phyloP scores from a whole-genome alignment of 2,888 invertebrate species.

The Parnassius orleans region DNA sequence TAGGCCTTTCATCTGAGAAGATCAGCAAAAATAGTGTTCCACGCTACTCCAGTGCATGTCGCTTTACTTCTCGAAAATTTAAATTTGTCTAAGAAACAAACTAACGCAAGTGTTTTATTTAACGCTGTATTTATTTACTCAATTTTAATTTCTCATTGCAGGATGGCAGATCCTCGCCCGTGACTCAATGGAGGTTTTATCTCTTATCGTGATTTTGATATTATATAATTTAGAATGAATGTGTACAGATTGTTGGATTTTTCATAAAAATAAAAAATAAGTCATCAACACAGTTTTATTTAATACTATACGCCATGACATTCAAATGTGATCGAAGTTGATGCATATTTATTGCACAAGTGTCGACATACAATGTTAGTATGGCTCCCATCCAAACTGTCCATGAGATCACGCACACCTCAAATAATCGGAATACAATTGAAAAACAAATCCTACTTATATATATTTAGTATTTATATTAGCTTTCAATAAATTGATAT shows the following conservation, averaged over 20 bases:
- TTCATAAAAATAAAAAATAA: constrained; percentile 35
- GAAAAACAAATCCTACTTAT: constrained; percentile 49
- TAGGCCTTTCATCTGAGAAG: no score
- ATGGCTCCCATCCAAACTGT: constrained; percentile 46
- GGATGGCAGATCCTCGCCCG: constrained; percentile 68
- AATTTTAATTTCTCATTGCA: constrained; percentile 47
- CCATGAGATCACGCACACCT: constrained; percentile 68
- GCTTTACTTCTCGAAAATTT: no score
- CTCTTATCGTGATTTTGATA: constrained; percentile 18
- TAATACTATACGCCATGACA: constrained; percentile 61
- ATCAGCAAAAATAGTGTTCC: no score
- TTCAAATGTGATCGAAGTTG: constrained; percentile 55
- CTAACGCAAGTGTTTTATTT: no score
- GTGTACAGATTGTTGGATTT: constrained; percentile 8
- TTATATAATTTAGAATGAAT: constrained; percentile 11
- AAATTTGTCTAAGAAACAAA: no score
- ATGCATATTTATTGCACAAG: constrained; percentile 65
- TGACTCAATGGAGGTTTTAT: constrained; percentile 39
- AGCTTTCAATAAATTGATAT: constrained; percentile 71
- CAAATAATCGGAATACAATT: constrained; percentile 53
- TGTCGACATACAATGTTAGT: constrained; percentile 38
- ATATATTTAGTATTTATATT: constrained; percentile 58
- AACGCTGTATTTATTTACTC: no score
- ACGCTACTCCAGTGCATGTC: no score
- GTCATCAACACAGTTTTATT: constrained; percentile 71